Conservation (phyloP, 2,797 vertebrate genomes). For the Parotocinclus haroldoi region DNA sequence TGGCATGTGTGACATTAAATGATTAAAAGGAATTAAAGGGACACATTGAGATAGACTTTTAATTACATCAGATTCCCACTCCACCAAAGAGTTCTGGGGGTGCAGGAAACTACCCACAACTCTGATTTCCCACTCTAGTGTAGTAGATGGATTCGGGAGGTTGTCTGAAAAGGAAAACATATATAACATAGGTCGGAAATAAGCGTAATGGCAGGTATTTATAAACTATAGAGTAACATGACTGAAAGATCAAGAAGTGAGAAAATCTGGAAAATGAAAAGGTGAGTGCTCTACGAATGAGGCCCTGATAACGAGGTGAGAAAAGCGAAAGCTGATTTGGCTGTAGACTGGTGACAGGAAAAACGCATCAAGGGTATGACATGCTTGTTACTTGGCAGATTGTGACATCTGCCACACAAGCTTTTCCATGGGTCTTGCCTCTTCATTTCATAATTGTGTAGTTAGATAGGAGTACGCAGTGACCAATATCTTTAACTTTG, state of each 20-base stretch:
- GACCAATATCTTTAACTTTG: conserved; percentile 22
- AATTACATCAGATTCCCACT: too few species aligned
- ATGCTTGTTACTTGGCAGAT: conserved; percentile 79
- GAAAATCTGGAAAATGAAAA: conserved; percentile 51
- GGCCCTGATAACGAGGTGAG: conserved; percentile 58
- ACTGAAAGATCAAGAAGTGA: neutral
- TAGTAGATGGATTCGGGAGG: too few species aligned
- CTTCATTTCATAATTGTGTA: conserved; percentile 32
- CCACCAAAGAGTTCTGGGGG: too few species aligned
- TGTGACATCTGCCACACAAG: conserved; percentile 85
- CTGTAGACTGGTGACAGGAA: conserved; percentile 76
- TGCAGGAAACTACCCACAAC: too few species aligned
- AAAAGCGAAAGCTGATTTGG: conserved; percentile 79
- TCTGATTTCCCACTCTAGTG: too few species aligned
- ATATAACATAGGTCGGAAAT: too few species aligned
- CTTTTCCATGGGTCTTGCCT: conserved; percentile 74
- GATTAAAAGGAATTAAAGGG: too few species aligned
- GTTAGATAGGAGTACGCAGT: conserved; percentile 8
- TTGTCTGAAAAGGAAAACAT: too few species aligned
- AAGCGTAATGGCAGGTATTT: too few species aligned
- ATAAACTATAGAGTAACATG: too few species aligned
- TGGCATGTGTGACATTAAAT: too few species aligned
- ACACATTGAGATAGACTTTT: too few species aligned
- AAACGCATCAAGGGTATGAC: conserved; percentile 71
- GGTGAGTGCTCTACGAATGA: conserved; percentile 76